Evolutionary conservation across 1,140 invertebrate genomes (phyloP), one percentile per base, ranked within the genome.

Genomic region (Monochamus saltuarius): DNA sequence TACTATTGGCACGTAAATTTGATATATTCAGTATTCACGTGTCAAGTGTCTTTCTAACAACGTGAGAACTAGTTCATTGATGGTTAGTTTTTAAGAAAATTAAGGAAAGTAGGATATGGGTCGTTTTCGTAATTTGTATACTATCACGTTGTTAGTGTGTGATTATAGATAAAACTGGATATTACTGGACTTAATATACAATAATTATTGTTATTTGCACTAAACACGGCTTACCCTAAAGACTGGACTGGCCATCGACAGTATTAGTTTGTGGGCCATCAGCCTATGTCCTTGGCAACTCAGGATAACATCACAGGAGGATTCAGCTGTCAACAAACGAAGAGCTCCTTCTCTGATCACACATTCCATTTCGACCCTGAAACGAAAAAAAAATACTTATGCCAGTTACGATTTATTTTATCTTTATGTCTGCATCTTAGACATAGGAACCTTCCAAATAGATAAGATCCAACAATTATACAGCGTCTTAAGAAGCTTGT

Each of bases 211-310:
- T 16, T 14, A 40, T 40, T n/a, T 7, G n/a, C n/a, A 38, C n/a
- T 8, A 38, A 8, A 38, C 7, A 7, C 2, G 47, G 47, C 59
- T 68, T 70, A 76, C 74, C 57, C 68, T 71, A 47, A 76, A 67
- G 29, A 75, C 57, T 35, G 74, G 74, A 73, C 74, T 76, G 36
- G 73, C 74, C 35, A 76, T 75, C 7, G 75, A 76, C 13, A 76
- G 49, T 11, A 76, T 73, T 1, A 76, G 56, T 62, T 73, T 74
- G 46, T 76, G 75, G 6, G 75, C 75, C 65, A 71, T 70, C 17
- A 76, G 51, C 17, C 66, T 64, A 45, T 65, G 65, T 52, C 73
- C 72, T 42, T 62, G 57, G 57, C 75, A 75, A 54, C 71, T 74
- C 13, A 76, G 40, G 36, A 75, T 72, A 16, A 76, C 73, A 59